These are phyloP conservation scores for Xestobium rufovillosum DNA, from an alignment of 2,888 invertebrate genomes.

Conservation along the genomic window DNA sequence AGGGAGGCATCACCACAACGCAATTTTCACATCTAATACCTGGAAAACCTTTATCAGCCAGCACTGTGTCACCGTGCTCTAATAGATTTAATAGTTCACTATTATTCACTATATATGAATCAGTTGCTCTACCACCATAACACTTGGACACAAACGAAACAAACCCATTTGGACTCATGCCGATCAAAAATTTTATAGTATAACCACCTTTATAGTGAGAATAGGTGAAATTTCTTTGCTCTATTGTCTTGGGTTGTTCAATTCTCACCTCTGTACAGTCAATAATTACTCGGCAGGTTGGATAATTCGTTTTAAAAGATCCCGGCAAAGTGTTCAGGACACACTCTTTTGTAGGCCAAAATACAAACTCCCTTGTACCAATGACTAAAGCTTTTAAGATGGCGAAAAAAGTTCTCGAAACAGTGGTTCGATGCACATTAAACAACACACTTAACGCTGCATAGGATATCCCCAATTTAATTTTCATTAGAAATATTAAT, in stretches of 20 bases:
- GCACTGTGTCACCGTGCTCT: background rate
- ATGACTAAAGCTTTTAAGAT: background rate
- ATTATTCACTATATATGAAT: slow-evolving; percentile 10
- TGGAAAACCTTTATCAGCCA: slow-evolving; percentile 7
- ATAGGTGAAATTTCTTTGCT: slow-evolving; percentile 7
- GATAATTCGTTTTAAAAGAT: slow-evolving; percentile 7
- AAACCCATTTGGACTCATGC: too few species aligned
- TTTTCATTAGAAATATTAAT: slow-evolving; percentile 2
- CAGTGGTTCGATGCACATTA: background rate
- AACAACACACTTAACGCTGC: background rate
- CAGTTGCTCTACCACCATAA: slow-evolving; percentile 11
- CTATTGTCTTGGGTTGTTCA: slow-evolving; percentile 4
- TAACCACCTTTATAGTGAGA: slow-evolving; percentile 9
- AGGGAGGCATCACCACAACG: slow-evolving; percentile 8
- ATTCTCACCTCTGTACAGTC: slow-evolving; percentile 13
- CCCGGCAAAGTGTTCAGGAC: slow-evolving; percentile 5
- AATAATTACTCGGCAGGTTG: slow-evolving; percentile 11
- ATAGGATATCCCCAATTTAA: background rate
- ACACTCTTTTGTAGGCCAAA: slow-evolving; percentile 6
- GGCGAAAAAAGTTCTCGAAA: background rate
- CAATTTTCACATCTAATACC: background rate
- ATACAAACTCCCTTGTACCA: background rate
- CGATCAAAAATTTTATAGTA: slow-evolving; percentile 10
- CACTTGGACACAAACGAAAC: slow-evolving; percentile 7
- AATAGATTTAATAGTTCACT: background rate